A percentile compares a stretch with the other conserved stretches of the same genome.
These are phyloP conservation scores for Lasioglossum baleicum DNA, from an alignment of 1,140 invertebrate species.

Conservation along the genomic window DNA sequence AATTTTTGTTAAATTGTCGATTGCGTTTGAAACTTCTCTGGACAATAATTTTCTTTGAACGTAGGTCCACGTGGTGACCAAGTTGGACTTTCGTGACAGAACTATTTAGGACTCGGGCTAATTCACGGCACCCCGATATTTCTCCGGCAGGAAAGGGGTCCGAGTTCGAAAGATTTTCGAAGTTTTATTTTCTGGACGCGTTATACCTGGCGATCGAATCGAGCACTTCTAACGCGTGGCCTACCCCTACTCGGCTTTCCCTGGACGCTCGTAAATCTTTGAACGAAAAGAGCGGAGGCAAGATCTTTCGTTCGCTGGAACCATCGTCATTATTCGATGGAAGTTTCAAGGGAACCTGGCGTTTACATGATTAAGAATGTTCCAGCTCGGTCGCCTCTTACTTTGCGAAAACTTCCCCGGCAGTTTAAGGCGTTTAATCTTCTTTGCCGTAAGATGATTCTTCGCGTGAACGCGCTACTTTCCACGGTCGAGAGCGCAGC, in stretches of 20 bases:
- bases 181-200: slow-evolving; percentile 37
- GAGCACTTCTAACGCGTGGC: slow-evolving; percentile 46
- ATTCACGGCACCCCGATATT: not conserved
- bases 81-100: not conserved
- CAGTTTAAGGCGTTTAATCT: slow-evolving; percentile 49
- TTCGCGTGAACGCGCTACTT: not conserved
- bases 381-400: slow-evolving; percentile 62
- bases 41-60: too few relatives aligned
- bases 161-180: not conserved
- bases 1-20: too few relatives aligned
- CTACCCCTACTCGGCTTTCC: slow-evolving; percentile 14
- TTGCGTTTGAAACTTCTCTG: too few relatives aligned
- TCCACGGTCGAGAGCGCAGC: not conserved
- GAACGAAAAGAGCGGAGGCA: slow-evolving; percentile 48
- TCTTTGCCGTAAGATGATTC: slow-evolving; percentile 41
- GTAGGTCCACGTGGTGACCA: too few relatives aligned
- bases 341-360: slow-evolving; percentile 69
- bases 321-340: slow-evolving; percentile 67
- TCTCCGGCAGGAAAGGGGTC: not conserved
- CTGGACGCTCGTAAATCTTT: slow-evolving; percentile 54
- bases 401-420: slow-evolving; percentile 48
- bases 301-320: slow-evolving; percentile 51
- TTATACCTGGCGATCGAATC: slow-evolving; percentile 51
- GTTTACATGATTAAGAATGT: slow-evolving; percentile 71
- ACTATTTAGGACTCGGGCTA: not conserved